Evolutionary conservation across 2,888 invertebrate species (phyloP).

Genomic region (Incurvaria masculella): DNA sequence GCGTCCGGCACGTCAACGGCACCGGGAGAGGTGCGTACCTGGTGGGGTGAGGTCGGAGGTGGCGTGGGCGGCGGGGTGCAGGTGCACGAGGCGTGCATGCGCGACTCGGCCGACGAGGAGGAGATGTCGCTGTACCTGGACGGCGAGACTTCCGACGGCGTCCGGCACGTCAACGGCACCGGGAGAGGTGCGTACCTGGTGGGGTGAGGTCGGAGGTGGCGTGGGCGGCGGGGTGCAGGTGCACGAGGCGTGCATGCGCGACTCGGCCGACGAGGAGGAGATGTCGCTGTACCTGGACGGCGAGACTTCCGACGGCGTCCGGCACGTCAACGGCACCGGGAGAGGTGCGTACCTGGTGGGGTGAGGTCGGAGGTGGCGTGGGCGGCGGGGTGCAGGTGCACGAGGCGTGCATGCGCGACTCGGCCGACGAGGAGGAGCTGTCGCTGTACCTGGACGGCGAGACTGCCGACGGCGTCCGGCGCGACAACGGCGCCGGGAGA

Average conservation of each 20-base stretch:
- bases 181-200: neutral
- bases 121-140: conserved; percentile 77
- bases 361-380: no score
- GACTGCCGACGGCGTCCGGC: conserved; percentile 27
- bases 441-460: conserved; percentile 73
- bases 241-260: conserved; percentile 57
- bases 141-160: conserved; percentile 48
- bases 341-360: no score
- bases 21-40: neutral
- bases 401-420: conserved; percentile 62
- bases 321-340: neutral
- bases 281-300: conserved; percentile 76
- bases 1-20: neutral
- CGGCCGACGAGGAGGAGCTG: conserved; percentile 79
- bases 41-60: no score
- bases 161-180: neutral
- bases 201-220: no score
- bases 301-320: conserved; percentile 35
- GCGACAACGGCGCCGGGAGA: neutral
- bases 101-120: conserved; percentile 76
- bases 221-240: no score
- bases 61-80: no score
- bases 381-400: no score
- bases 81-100: conserved; percentile 54
- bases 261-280: conserved; percentile 78